Conservation (phyloP, 2,888 invertebrate species). For the Mesoligia furuncula region DNA sequence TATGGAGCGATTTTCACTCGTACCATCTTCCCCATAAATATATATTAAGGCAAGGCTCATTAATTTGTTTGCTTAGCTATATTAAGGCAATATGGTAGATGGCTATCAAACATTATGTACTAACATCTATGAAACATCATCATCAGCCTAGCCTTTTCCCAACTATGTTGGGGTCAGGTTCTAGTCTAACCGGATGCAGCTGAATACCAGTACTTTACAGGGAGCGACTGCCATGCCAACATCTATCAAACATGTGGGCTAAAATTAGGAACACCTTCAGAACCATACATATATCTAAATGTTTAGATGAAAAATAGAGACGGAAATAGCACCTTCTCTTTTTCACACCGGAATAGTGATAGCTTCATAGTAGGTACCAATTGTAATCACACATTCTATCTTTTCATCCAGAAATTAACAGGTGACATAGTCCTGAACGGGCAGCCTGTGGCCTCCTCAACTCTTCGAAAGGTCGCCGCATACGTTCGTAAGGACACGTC, state of each 20-base stretch:
- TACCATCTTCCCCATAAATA: background rate
- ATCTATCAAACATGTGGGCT: no score
- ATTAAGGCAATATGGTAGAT: background rate
- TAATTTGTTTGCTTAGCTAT: no score
- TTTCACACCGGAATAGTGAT: background rate
- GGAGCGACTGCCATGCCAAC: no score
- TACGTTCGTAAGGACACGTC: slow-evolving; percentile 94
- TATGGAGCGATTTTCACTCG: slow-evolving; percentile 55
- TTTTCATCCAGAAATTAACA: slow-evolving; percentile 85
- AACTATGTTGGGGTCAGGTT: no score
- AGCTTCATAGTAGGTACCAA: background rate
- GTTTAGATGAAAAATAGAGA: no score
- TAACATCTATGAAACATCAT: no score
- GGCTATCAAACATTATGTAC: background rate
- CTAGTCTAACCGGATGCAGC: no score
- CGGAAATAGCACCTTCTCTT: background rate
- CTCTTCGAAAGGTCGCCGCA: slow-evolving; percentile 93
- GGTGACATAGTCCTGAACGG: slow-evolving; percentile 97
- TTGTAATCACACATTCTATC: background rate
- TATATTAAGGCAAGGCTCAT: no score
- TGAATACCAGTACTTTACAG: no score
- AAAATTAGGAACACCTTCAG: background rate
- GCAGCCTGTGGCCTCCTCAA: slow-evolving; percentile 93
- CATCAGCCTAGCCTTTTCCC: no score
- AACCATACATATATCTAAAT: background rate